phyloP scores from a whole-genome alignment of 2,888 invertebrate species.

The Epirrita christyi region DNA sequence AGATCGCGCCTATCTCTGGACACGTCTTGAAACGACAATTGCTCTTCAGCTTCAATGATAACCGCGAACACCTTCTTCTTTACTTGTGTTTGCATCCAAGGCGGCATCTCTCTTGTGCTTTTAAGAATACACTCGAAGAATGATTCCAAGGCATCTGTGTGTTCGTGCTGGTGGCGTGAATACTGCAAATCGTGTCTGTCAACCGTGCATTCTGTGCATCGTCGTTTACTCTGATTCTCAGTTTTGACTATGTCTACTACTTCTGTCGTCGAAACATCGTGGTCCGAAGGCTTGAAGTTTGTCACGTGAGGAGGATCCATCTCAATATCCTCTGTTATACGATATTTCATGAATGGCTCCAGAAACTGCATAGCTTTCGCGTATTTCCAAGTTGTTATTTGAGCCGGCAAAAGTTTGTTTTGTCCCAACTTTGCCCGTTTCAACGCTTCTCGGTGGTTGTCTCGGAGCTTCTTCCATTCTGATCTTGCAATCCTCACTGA shows the following conservation, averaged over 20 bases:
- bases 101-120: slow-evolving; percentile 73
- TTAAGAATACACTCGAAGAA: slow-evolving; percentile 73
- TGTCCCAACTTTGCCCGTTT: slow-evolving; percentile 76
- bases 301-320: slow-evolving; percentile 52
- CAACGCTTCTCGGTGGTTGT: slow-evolving; percentile 74
- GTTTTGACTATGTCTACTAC: slow-evolving; percentile 38
- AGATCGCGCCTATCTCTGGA: slow-evolving; percentile 29
- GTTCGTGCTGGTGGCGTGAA: slow-evolving; percentile 34
- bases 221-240: slow-evolving; percentile 50
- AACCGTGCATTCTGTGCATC: slow-evolving; percentile 43
- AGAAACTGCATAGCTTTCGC: slow-evolving; percentile 78
- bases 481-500: slow-evolving; percentile 70
- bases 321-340: slow-evolving; percentile 75
- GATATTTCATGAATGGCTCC: slow-evolving; percentile 77
- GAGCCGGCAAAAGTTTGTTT: slow-evolving; percentile 74
- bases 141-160: slow-evolving; percentile 65
- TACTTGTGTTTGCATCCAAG: slow-evolving; percentile 78
- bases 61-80: slow-evolving; percentile 78
- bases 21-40: slow-evolving; percentile 53
- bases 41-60: slow-evolving; percentile 74
- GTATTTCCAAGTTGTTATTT: slow-evolving; percentile 79
- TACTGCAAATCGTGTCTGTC: slow-evolving; percentile 30
- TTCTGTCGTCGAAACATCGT: slow-evolving; percentile 63
- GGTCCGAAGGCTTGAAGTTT: slow-evolving; percentile 47
- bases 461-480: slow-evolving; percentile 77